These are phyloP conservation scores for Darwinula stevensoni DNA, from an alignment of 2,888 invertebrate species.

Conservation along the genomic window DNA sequence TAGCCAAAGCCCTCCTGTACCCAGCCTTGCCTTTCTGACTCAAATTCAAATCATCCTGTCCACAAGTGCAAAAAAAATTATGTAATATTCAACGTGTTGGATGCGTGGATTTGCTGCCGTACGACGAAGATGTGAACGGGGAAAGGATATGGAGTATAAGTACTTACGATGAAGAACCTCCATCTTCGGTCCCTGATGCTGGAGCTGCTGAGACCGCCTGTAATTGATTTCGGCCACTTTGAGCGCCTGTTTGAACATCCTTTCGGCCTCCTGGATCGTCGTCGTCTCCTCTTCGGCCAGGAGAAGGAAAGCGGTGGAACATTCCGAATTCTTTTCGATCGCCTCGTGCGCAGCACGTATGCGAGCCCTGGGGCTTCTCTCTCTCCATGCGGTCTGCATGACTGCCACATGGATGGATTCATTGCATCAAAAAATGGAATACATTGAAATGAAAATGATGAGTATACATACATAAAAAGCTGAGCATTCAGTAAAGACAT, in stretches of 20 bases:
- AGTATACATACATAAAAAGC: too few species aligned
- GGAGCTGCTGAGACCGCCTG: slow-evolving; percentile 42
- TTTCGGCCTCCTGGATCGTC: slow-evolving; percentile 62
- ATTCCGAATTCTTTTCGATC: slow-evolving; percentile 56
- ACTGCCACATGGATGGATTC: slow-evolving; percentile 19
- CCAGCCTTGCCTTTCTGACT: too few species aligned
- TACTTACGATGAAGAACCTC: slow-evolving; percentile 36
- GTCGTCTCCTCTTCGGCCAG: slow-evolving; percentile 88
- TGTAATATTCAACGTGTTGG: too few species aligned
- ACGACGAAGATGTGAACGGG: too few species aligned
- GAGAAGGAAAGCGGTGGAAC: slow-evolving; percentile 76
- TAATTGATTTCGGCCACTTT: slow-evolving; percentile 56
- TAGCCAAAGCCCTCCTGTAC: too few species aligned
- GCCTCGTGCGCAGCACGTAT: slow-evolving; percentile 74
- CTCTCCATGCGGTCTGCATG: slow-evolving; percentile 90
- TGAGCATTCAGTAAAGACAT: too few species aligned
- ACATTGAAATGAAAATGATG: slow-evolving; percentile 4
- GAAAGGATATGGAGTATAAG: too few species aligned
- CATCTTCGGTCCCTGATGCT: slow-evolving; percentile 38
- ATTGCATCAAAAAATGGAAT: too few species aligned
- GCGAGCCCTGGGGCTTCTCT: slow-evolving; percentile 62
- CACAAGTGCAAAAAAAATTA: too few species aligned
- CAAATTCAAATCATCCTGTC: too few species aligned
- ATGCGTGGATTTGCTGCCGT: too few species aligned
- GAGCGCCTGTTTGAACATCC: slow-evolving; percentile 46